Base-by-base conservation (phyloP, 2,888 invertebrate genomes). In the Chironomus riparius region DNA sequence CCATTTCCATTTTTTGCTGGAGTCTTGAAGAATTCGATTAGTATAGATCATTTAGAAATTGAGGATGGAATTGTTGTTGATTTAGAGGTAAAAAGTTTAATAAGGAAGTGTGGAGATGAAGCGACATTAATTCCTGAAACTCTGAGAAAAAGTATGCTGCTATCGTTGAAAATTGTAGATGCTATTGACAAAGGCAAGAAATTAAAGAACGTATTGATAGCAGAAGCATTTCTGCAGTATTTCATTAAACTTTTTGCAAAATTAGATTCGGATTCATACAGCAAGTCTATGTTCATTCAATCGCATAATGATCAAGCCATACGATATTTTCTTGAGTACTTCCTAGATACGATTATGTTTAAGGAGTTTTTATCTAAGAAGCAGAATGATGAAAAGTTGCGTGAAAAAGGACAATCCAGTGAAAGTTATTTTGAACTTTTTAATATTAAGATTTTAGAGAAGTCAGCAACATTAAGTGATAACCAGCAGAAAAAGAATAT, bases 281-380 rank as follows among this genome's bases (percentile, higher is more conserved):
- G 18, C 91, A 90, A 90, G 85, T 91, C 92, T 70, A 83, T 86
- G 7, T 93, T 93, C 82, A 86, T 92, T 47, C 88, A 88, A 79
- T 87, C 86, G 78, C 86, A 88, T 4, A 81, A 86, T 0, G 88
- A 91, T 0, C 89, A 90, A 81, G 88, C 89, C 70, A 87, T 89
- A 50, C 88, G 90, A 78, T 88, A 89, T 79, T 93, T 94, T 82
- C 85, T 94, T 0, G 92, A 93, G 79, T 94, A 94, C 94, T 94
- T 95, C 83, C 89, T 91, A 0, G 93, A 94, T 81, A 94, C 94
- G 0, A 91, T 93, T 1, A 93, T 94, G 92, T 94, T 94, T 82
- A 88, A 90, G 78, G 88, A 90, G 71, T 94, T 92, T 77, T 76
- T 78, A 24, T 77, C 77, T 69, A 61, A 74, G 61, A 76, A 77